Percentiles rank a stretch among this genome's conserved stretches.
Conservation (phyloP, 2,888 invertebrate species). For the Dexiosoma caninum region DNA sequence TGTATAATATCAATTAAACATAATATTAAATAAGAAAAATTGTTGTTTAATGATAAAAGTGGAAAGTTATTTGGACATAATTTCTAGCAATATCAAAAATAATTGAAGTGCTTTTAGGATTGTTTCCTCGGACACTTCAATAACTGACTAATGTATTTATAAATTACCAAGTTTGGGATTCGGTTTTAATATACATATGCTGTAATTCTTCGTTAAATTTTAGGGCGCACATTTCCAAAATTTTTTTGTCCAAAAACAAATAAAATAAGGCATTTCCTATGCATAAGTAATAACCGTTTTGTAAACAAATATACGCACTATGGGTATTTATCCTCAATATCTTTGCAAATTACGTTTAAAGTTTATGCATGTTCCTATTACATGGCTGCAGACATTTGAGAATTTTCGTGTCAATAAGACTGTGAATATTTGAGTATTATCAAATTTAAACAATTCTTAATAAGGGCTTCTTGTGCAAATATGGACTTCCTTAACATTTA, state of each 20-base stretch:
- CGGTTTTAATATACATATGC: no score
- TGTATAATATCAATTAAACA: no score
- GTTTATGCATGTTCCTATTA: constrained; percentile 7
- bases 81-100: no score
- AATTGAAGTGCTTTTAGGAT: no score
- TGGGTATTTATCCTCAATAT: constrained; percentile 31
- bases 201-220: neutral
- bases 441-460: constrained; percentile 15
- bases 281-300: constrained; percentile 13
- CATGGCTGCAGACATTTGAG: neutral
- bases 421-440: constrained; percentile 50
- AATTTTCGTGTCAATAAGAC: constrained; percentile 25
- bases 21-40: no score
- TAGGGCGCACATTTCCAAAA: neutral
- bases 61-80: no score
- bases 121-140: no score
- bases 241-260: no score
- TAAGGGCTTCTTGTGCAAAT: constrained; percentile 46
- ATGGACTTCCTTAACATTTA: constrained; percentile 46
- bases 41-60: no score
- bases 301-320: neutral
- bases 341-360: neutral
- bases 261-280: constrained; percentile 42
- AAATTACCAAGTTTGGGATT: no score
- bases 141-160: no score